Evolutionary conservation across 2,797 vertebrate genomes (phyloP).

Genomic region (Poeciliopsis infans): DNA sequence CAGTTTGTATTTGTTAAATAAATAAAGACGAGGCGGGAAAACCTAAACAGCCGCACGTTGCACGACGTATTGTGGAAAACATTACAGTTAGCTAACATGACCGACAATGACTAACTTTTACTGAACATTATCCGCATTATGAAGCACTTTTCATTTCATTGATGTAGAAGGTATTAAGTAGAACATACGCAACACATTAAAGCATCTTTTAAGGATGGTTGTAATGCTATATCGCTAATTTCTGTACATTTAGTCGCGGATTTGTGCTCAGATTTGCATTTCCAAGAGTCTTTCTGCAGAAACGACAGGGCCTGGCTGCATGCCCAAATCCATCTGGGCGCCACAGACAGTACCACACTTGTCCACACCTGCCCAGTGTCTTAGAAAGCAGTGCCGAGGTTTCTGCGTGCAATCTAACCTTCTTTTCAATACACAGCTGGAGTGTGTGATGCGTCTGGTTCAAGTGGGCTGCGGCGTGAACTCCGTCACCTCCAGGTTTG

Average conservation of each 20-base stretch:
- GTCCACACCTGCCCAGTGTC: conserved; percentile 21
- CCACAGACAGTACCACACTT: background rate
- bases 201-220: background rate
- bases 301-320: background rate
- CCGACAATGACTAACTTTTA: background rate
- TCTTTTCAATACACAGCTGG: conserved; percentile 83
- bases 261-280: background rate
- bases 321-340: background rate
- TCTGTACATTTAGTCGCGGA: background rate
- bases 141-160: background rate
- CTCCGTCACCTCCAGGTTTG: conserved; percentile 90
- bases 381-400: background rate
- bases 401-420: conserved; percentile 6
- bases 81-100: background rate
- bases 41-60: background rate
- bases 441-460: conserved; percentile 93
- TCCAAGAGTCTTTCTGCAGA: background rate
- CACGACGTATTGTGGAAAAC: background rate
- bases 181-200: background rate
- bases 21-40: conserved; percentile 6
- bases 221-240: background rate
- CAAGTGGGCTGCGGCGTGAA: conserved; percentile 93
- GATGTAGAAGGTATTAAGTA: background rate
- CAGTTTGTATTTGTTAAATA: background rate
- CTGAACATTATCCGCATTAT: background rate